Base-by-base conservation (phyloP, 2,888 invertebrate species). In the Caenorhabditis sulstoni region DNA sequence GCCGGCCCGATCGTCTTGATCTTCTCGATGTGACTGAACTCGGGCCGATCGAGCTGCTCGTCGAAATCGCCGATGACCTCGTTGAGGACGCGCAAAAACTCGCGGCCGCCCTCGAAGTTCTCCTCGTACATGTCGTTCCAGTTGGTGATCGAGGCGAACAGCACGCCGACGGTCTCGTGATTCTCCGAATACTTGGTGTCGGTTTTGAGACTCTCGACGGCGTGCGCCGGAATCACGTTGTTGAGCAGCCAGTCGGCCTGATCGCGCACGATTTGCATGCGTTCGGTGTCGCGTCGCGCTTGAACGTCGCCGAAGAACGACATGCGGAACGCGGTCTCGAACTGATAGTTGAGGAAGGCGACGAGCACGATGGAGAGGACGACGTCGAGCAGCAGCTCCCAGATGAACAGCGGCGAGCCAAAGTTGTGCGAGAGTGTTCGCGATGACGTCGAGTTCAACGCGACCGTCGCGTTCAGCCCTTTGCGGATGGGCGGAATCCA, bases 41-140 rank as follows among this genome's bases (percentile, higher is more conserved):
- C 89, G 3, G 94, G 93, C 50, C 94, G 93, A 76, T 95, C 94
- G 8, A 98, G 91, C 58, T 97, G 92, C 89, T 97, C 97, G 90
- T 98, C 97, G 89, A 97, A 97, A 91, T 98, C 97, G 0, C 95
- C 96, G 80, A 97, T 96, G 64, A 85, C 85, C 91, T 98, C 97
- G 91, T 98, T 98, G 59, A 98, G 93, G 11, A 98, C 96, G 16
- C 97, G 93, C 83, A 98, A 92, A 91, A 95, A 97, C 91, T 98
- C 97, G 89, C 95, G 94, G 4, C 97, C 97, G 41, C 88, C 96
- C 86, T 95, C 93, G 91, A 95, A 98, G 58, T 95, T 95, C 91
- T 98, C 97, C 90, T 98, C 97, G 91, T 98, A 98, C 93, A 98
- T 94, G 91, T 97, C 97, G 89, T 96, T 96, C 91, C 97, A 98